Percentiles rank a stretch among this genome's conserved stretches.
phyloP scores from a whole-genome alignment of 2,797 vertebrate species.

The Mormyrus hasselquistii region DNA sequence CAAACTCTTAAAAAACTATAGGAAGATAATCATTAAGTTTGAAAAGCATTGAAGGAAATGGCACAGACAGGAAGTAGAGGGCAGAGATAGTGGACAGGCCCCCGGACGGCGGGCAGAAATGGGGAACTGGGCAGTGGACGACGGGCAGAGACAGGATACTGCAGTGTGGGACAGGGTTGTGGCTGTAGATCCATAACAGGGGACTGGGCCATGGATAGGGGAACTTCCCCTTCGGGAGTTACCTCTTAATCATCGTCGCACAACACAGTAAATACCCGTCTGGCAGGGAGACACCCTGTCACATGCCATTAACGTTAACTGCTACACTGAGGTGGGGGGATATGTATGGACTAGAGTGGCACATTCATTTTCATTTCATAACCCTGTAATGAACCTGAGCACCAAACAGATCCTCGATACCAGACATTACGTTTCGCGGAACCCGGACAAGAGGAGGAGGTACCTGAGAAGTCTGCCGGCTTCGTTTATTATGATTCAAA shows the following conservation, averaged over 20 bases:
- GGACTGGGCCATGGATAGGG: neutral
- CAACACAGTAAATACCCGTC: conserved; percentile 62
- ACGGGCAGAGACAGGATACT: conserved; percentile 51
- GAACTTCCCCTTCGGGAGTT: conserved; percentile 38
- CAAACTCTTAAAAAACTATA: neutral
- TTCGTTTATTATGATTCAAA: neutral
- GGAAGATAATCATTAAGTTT: neutral
- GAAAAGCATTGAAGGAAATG: neutral
- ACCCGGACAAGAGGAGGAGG: neutral
- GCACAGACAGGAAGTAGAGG: neutral
- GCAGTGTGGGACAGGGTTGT: conserved; percentile 48
- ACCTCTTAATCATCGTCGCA: conserved; percentile 58
- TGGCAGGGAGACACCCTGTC: conserved; percentile 49
- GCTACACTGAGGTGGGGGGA: conserved; percentile 9
- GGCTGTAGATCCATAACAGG: too few relatives aligned
- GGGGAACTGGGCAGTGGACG: conserved; percentile 14
- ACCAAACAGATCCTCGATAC: neutral
- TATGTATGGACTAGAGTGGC: neutral
- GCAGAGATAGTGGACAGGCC: conserved; percentile 60
- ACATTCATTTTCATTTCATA: neutral
- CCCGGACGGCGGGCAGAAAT: neutral
- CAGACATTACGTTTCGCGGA: neutral
- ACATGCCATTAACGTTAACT: conserved; percentile 42
- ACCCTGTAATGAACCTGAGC: neutral
- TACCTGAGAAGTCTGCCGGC: neutral